Conservation (phyloP, 2,888 invertebrate genomes). For the Camptogramma bilineatum region DNA sequence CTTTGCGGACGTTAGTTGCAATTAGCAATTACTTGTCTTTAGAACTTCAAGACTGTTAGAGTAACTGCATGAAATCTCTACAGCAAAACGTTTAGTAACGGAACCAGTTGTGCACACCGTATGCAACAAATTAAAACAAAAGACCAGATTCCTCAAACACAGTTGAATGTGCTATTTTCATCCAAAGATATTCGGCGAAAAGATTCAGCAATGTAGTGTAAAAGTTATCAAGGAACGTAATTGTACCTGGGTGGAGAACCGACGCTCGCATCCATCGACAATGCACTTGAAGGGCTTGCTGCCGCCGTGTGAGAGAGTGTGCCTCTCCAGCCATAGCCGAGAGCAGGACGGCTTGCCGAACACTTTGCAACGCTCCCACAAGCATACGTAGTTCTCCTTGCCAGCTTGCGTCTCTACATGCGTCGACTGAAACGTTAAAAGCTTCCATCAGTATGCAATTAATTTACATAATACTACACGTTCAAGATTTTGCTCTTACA, state of each 20-base stretch:
- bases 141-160: not conserved
- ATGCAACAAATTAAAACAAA: too few relatives aligned
- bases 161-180: not conserved
- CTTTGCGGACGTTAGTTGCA: slow-evolving; percentile 6
- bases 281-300: slow-evolving; percentile 98
- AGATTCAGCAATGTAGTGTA: not conserved
- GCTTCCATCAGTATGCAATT: not conserved
- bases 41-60: not conserved
- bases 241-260: slow-evolving; percentile 93
- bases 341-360: slow-evolving; percentile 96
- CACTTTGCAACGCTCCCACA: slow-evolving; percentile 98
- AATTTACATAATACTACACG: not conserved
- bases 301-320: slow-evolving; percentile 95
- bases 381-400: slow-evolving; percentile 93
- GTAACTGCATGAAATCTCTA: not conserved
- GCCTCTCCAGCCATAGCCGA: slow-evolving; percentile 96
- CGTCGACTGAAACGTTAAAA: slow-evolving; percentile 85
- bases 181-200: slow-evolving; percentile 5
- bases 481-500: not conserved
- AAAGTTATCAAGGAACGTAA: slow-evolving; percentile 43
- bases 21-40: not conserved
- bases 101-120: not conserved
- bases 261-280: slow-evolving; percentile 95
- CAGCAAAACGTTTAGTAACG: not conserved
- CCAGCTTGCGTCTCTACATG: slow-evolving; percentile 95